Conservation (phyloP, 2,888 invertebrate genomes). For the Eretmocerus hayati region DNA sequence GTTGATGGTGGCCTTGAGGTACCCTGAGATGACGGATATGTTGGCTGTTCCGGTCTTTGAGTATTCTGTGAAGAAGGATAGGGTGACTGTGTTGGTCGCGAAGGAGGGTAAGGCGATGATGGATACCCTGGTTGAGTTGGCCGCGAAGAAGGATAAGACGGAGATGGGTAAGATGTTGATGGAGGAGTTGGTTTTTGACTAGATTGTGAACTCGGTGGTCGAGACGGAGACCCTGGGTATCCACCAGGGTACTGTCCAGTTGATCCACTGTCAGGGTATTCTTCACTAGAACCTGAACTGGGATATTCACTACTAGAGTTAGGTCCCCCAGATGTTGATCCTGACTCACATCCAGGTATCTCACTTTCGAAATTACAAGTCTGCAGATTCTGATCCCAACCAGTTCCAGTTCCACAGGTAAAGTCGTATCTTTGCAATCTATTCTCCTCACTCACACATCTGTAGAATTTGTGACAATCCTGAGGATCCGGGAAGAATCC, state of each 20-base stretch:
- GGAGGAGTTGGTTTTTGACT: neutral
- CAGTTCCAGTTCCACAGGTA: slow-evolving; percentile 59
- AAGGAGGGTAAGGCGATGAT: neutral
- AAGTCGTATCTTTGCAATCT: slow-evolving; percentile 52
- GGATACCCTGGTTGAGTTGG: neutral
- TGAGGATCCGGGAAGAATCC: slow-evolving; percentile 64
- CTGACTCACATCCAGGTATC: slow-evolving; percentile 38
- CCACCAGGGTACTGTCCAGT: neutral
- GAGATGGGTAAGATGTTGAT: neutral
- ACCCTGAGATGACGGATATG: slow-evolving; percentile 9
- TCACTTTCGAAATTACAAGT: slow-evolving; percentile 57
- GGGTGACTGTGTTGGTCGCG: neutral
- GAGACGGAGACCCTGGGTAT: neutral
- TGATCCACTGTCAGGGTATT: neutral
- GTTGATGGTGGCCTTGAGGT: neutral
- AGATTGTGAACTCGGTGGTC: neutral
- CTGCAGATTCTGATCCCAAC: slow-evolving; percentile 61
- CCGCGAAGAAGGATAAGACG: neutral
- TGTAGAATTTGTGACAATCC: slow-evolving; percentile 68
- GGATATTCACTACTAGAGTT: slow-evolving; percentile 18
- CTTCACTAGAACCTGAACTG: neutral
- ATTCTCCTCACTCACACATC: slow-evolving; percentile 61
- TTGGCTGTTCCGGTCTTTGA: slow-evolving; percentile 4
- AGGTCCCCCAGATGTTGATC: slow-evolving; percentile 23
- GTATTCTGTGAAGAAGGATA: slow-evolving; percentile 9